Evolutionary conservation across 2,888 invertebrate genomes (phyloP).

Genomic region (Rosalia funebris): DNA sequence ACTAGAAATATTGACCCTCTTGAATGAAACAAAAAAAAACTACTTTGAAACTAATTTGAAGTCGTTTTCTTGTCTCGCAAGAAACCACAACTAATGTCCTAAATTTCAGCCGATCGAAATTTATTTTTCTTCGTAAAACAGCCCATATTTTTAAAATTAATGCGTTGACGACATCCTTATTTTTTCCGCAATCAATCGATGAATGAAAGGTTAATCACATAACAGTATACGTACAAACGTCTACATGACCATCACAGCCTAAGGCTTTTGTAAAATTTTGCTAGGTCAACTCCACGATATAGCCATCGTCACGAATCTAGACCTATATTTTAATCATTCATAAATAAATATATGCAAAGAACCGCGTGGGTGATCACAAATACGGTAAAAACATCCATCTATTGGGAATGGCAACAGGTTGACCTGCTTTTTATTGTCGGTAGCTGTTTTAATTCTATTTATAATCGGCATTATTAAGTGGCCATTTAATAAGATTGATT

Average conservation of each 20-base stretch:
- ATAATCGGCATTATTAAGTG: no score
- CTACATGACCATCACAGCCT: neutral
- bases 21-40: conserved; percentile 18
- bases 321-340: conserved; percentile 20
- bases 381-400: conserved; percentile 1
- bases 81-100: conserved; percentile 14
- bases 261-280: neutral
- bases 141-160: conserved; percentile 6
- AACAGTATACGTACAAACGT: conserved; percentile 9
- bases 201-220: conserved; percentile 19
- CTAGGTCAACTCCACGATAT: neutral
- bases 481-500: no score
- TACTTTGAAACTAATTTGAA: conserved; percentile 4
- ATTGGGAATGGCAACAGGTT: neutral
- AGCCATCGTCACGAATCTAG: neutral
- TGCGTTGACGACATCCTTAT: conserved; percentile 2
- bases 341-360: conserved; percentile 2
- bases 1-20: conserved; percentile 5
- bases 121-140: conserved; percentile 6
- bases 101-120: conserved; percentile 3
- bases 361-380: conserved; percentile 1
- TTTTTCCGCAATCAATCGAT: conserved; percentile 2
- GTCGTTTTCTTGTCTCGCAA: neutral
- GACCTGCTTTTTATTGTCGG: neutral
- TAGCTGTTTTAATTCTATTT: neutral